A percentile compares a stretch with the other conserved stretches of the same genome.
Conservation (phyloP, 2,888 invertebrate species). For the Idaea dimidiata region DNA sequence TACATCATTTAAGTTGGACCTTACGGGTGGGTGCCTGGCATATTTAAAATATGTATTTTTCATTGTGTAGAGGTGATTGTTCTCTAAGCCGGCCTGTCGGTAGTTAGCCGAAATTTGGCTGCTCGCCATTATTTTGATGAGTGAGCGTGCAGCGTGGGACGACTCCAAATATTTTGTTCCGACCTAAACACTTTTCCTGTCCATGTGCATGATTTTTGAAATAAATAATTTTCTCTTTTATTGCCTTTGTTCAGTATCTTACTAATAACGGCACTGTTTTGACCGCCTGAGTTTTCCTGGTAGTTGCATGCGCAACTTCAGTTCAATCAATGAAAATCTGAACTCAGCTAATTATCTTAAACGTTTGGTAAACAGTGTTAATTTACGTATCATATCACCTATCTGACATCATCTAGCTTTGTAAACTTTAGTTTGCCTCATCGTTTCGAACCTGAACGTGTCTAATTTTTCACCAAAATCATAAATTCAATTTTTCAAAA, state of each 20-base stretch:
- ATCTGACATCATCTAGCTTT: constrained; percentile 73
- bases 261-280: background rate
- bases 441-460: constrained; percentile 29
- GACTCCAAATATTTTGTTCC: constrained; percentile 63
- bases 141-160: constrained; percentile 57
- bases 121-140: constrained; percentile 76
- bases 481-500: constrained; percentile 19
- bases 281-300: background rate
- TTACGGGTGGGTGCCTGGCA: constrained; percentile 34
- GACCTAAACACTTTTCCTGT: constrained; percentile 40
- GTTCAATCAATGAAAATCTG: constrained; percentile 7
- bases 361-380: constrained; percentile 47
- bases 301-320: constrained; percentile 10
- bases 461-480: constrained; percentile 30
- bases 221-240: constrained; percentile 9
- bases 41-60: constrained; percentile 54
- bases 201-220: constrained; percentile 46
- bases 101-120: constrained; percentile 63
- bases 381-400: constrained; percentile 46
- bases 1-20: constrained; percentile 30
- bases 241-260: constrained; percentile 8
- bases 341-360: background rate
- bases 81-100: constrained; percentile 53
- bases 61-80: constrained; percentile 68
- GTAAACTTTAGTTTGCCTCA: constrained; percentile 59